Conservation (phyloP, 1,140 invertebrate genomes). For the Drosophila leontia region DNA sequence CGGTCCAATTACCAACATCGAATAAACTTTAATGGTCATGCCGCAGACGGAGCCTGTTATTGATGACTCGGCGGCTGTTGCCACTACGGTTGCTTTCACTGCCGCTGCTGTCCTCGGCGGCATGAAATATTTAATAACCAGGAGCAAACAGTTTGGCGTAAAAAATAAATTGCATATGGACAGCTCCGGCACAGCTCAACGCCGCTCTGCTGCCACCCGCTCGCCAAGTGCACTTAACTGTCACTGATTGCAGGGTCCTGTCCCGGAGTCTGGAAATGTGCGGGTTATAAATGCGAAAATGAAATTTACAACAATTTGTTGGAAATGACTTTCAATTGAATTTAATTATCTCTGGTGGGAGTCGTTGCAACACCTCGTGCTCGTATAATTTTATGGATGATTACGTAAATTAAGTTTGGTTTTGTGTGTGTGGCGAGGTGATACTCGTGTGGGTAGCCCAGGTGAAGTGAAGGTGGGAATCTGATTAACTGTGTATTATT, state of each 20-base stretch:
- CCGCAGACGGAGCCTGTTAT: slow-evolving; percentile 34
- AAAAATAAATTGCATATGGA: slow-evolving; percentile 56
- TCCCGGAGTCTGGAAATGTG: slow-evolving; percentile 10
- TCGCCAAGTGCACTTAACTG: slow-evolving; percentile 52
- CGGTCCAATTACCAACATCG: slow-evolving; percentile 66
- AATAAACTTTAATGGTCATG: slow-evolving; percentile 75
- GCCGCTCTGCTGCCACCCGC: neutral
- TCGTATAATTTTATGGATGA: slow-evolving; percentile 59
- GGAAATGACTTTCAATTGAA: slow-evolving; percentile 75
- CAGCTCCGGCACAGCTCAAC: slow-evolving; percentile 19
- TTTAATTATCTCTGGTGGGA: slow-evolving; percentile 63
- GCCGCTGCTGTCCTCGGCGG: slow-evolving; percentile 45
- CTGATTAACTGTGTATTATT: slow-evolving; percentile 35
- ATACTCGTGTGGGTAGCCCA: slow-evolving; percentile 23
- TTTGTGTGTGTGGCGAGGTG: slow-evolving; percentile 29
- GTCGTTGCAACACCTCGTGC: slow-evolving; percentile 15
- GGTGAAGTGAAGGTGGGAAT: slow-evolving; percentile 13
- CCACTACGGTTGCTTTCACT: slow-evolving; percentile 9
- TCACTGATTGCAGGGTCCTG: slow-evolving; percentile 33
- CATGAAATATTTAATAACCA: slow-evolving; percentile 73
- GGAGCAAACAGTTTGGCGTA: slow-evolving; percentile 61
- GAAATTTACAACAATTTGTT: slow-evolving; percentile 77
- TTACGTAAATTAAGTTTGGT: slow-evolving; percentile 58
- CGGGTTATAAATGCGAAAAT: slow-evolving; percentile 62
- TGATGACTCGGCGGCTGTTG: slow-evolving; percentile 29